phyloP scores from a whole-genome alignment of 2,797 vertebrate genomes.

The Valencia hispanica region DNA sequence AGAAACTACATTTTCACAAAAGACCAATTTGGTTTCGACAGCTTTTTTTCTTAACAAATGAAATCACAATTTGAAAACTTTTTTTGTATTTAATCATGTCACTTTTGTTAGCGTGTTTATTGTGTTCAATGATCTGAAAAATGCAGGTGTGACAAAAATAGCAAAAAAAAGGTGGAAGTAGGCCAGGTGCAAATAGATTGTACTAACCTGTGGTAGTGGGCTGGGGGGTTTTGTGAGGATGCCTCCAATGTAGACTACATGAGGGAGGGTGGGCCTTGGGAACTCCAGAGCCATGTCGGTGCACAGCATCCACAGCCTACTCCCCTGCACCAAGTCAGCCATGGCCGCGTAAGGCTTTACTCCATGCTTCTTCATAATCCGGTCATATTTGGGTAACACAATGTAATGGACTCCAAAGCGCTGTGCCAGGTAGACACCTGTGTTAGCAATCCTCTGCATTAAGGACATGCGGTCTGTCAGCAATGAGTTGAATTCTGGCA shows the following conservation, averaged over 20 bases:
- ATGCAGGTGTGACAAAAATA: background rate
- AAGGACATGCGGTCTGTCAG: conserved; percentile 96
- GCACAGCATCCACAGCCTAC: conserved; percentile 97
- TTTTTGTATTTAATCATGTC: background rate
- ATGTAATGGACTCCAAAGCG: conserved; percentile 94
- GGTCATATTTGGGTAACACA: conserved; percentile 94
- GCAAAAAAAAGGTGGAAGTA: background rate
- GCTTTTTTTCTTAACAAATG: background rate
- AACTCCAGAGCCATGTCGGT: conserved; percentile 98
- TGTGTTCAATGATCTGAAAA: background rate
- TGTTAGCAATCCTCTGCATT: conserved; percentile 91
- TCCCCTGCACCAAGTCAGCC: conserved; percentile 93
- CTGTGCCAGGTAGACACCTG: conserved; percentile 90
- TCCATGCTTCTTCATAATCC: conserved; percentile 93
- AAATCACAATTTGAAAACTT: background rate
- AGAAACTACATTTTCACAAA: background rate
- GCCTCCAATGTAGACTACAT: conserved; percentile 97
- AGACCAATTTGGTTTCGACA: background rate
- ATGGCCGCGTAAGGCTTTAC: conserved; percentile 89
- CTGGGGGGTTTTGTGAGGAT: conserved; percentile 93
- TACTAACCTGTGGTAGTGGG: conserved; percentile 94
- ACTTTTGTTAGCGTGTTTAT: background rate
- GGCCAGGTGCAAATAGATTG: background rate
- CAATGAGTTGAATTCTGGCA: conserved; percentile 98
- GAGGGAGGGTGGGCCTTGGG: conserved; percentile 94